Conservation (phyloP, 1,140 invertebrate genomes). For the Euborellia annulipes region DNA sequence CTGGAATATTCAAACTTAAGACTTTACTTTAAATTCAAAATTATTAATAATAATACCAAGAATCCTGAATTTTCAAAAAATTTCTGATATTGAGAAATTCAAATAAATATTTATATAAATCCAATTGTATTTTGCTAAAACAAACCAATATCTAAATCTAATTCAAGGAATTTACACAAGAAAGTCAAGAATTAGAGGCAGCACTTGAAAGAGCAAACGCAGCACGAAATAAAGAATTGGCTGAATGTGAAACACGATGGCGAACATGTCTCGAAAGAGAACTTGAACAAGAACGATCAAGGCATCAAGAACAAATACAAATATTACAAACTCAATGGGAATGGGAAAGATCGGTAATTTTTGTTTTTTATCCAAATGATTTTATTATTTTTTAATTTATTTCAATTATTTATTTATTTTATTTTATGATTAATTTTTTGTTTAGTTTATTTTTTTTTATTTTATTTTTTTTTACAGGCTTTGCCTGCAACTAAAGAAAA, state of each 20-base stretch:
- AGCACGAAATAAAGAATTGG: slow-evolving; percentile 1
- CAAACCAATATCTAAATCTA: slow-evolving; percentile 31
- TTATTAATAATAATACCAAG: too few species aligned
- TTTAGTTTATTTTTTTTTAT: not conserved
- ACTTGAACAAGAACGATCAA: slow-evolving; percentile 18
- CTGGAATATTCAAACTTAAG: too few species aligned
- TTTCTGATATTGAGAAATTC: too few species aligned
- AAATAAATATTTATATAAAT: too few species aligned
- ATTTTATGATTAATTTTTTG: not conserved
- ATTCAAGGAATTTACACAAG: slow-evolving; percentile 23
- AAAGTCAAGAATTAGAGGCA: slow-evolving; percentile 25
- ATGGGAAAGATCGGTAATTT: slow-evolving; percentile 33
- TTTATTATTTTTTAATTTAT: not conserved
- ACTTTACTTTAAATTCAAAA: too few species aligned
- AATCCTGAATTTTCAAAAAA: too few species aligned
- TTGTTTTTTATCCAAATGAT: not conserved
- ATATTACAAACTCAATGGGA: slow-evolving; percentile 37
- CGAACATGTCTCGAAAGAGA: slow-evolving; percentile 14
- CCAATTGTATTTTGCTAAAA: too few species aligned
- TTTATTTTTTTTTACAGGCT: not conserved
- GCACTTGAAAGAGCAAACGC: slow-evolving; percentile 13
- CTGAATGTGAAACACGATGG: slow-evolving; percentile 4
- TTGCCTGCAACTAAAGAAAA: too few species aligned
- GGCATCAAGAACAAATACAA: slow-evolving; percentile 33
- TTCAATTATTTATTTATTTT: not conserved